Evolutionary conservation across 2,888 invertebrate genomes (phyloP).

Genomic region (Agonopterix subpropinquella): DNA sequence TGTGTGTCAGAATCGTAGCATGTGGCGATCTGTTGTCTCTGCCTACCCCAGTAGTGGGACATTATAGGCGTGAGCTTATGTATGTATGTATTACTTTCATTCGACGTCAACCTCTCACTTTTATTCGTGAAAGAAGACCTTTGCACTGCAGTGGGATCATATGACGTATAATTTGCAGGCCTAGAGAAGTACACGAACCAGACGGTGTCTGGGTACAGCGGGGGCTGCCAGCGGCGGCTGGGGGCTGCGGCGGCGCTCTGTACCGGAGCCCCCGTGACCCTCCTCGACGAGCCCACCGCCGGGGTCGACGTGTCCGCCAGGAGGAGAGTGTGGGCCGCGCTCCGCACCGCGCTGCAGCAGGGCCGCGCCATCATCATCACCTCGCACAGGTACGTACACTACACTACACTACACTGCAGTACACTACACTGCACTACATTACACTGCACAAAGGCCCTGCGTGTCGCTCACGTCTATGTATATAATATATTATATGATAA

Average conservation of each 20-base stretch:
- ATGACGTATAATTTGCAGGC: conserved; percentile 19
- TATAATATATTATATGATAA: neutral
- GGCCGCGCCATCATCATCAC: conserved; percentile 78
- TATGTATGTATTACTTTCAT: too few species aligned
- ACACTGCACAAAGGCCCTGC: too few species aligned
- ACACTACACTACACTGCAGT: too few species aligned
- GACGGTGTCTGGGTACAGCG: conserved; percentile 68
- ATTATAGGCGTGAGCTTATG: too few species aligned
- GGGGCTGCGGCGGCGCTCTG: conserved; percentile 24
- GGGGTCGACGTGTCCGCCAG: conserved; percentile 82
- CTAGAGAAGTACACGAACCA: conserved; percentile 18
- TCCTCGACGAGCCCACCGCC: conserved; percentile 84
- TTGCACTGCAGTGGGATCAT: too few species aligned
- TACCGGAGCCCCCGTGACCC: conserved; percentile 68
- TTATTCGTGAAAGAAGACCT: too few species aligned
- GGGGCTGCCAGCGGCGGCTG: conserved; percentile 82
- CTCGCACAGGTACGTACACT: conserved; percentile 75
- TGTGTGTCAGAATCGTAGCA: too few species aligned
- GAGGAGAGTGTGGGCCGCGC: conserved; percentile 78
- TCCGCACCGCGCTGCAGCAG: conserved; percentile 59
- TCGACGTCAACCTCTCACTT: too few species aligned
- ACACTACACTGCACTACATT: too few species aligned
- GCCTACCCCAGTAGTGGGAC: too few species aligned
- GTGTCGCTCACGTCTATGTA: too few species aligned
- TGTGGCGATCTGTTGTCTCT: too few species aligned